Conservation (phyloP, 53 echinoderm and acorn worm genomes). For the Zoroaster sp. region DNA sequence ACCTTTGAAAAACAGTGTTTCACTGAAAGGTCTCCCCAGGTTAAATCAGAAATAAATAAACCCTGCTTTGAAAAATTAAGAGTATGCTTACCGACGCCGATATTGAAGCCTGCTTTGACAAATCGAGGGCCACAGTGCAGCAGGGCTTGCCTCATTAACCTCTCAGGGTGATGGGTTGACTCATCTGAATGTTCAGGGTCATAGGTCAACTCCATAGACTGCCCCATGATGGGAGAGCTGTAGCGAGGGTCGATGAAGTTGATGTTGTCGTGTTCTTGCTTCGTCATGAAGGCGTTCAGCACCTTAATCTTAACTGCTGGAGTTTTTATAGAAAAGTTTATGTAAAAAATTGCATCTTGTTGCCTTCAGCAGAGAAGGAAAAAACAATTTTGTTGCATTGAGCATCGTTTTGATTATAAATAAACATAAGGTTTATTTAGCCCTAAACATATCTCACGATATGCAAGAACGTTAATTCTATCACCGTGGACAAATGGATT, state of each 20-base stretch:
- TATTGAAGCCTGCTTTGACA: slow-evolving; percentile 7
- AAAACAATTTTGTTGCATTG: background rate
- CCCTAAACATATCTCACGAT: too few species aligned
- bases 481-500: too few species aligned
- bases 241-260: slow-evolving; percentile 47
- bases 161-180: slow-evolving; percentile 19
- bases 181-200: background rate
- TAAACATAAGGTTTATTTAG: too few species aligned
- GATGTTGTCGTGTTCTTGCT: slow-evolving; percentile 28
- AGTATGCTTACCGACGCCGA: slow-evolving; percentile 43
- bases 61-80: too few species aligned
- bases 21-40: too few species aligned
- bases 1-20: too few species aligned
- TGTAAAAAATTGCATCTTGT: too few species aligned
- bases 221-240: slow-evolving; percentile 43
- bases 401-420: too few species aligned
- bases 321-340: too few species aligned
- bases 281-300: slow-evolving; percentile 52
- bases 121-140: slow-evolving; percentile 49
- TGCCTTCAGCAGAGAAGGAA: too few species aligned
- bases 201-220: slow-evolving; percentile 54
- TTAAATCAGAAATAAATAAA: too few species aligned
- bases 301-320: slow-evolving; percentile 30
- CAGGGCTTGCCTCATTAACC: slow-evolving; percentile 30
- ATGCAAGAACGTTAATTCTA: too few species aligned